These are phyloP conservation scores for Spodoptera exigua DNA, from an alignment of 2,888 invertebrate genomes.

Conservation along the genomic window DNA sequence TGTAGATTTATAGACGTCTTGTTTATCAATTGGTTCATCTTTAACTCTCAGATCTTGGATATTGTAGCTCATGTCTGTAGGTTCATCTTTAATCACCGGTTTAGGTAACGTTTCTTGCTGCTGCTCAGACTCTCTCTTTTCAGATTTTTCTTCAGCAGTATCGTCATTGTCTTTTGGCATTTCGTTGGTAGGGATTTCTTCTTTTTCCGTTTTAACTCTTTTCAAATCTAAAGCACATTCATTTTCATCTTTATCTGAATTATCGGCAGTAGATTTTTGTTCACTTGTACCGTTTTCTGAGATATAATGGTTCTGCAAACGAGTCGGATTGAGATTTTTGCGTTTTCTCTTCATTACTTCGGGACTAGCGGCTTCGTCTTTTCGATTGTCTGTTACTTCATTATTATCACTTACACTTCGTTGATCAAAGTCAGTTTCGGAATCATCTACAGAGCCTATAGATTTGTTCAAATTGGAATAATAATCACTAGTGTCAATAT, in stretches of 20 bases:
- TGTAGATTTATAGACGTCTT: conserved; percentile 72
- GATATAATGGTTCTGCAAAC: conserved; percentile 89
- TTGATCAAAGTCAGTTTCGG: conserved; percentile 84
- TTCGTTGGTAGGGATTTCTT: conserved; percentile 35
- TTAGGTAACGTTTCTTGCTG: conserved; percentile 62
- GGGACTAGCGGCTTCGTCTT: conserved; percentile 86
- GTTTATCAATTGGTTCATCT: conserved; percentile 77
- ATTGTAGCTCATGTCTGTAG: conserved; percentile 67
- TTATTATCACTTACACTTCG: conserved; percentile 82
- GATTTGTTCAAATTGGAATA: conserved; percentile 82
- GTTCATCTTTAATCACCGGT: conserved; percentile 72
- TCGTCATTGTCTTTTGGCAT: conserved; percentile 34
- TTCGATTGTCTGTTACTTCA: conserved; percentile 75
- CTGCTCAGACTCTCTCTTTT: conserved; percentile 70
- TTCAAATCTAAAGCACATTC: conserved; percentile 76
- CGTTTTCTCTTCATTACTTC: conserved; percentile 94
- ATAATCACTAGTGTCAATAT: conserved; percentile 83
- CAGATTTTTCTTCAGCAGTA: conserved; percentile 53
- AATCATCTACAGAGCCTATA: conserved; percentile 79
- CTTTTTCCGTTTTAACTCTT: conserved; percentile 76
- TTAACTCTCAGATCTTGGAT: conserved; percentile 80
- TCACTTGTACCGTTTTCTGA: conserved; percentile 64
- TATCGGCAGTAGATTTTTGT: conserved; percentile 60
- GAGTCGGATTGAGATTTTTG: conserved; percentile 96
- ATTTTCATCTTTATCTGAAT: conserved; percentile 68